These are phyloP conservation scores for Siphonodentalium dalli DNA, from an alignment of 2,888 invertebrate species.

Conservation along the genomic window DNA sequence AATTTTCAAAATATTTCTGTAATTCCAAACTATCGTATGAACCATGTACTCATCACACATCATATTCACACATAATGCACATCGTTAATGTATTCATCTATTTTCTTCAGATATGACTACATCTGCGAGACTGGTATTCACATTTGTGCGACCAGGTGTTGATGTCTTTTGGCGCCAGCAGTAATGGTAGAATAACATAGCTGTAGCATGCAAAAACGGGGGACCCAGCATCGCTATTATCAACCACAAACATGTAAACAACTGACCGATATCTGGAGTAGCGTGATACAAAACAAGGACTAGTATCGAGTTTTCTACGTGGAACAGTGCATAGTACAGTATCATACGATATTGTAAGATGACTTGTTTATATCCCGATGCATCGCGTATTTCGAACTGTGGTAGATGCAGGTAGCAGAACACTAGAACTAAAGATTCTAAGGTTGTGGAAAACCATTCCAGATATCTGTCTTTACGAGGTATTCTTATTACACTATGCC, in stretches of 20 bases:
- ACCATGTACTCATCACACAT: too few relatives aligned
- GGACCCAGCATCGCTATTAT: constrained; percentile 53
- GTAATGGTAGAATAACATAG: constrained; percentile 61
- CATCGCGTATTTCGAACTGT: too few relatives aligned
- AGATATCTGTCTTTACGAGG: constrained; percentile 42
- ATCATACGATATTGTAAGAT: constrained; percentile 72
- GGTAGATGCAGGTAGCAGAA: constrained; percentile 85
- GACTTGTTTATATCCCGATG: too few relatives aligned
- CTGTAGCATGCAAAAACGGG: constrained; percentile 51
- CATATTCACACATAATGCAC: too few relatives aligned
- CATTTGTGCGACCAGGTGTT: too few relatives aligned
- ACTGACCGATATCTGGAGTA: constrained; percentile 44
- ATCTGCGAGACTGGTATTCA: too few relatives aligned
- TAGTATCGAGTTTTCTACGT: constrained; percentile 66
- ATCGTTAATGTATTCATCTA: too few relatives aligned
- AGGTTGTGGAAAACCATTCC: constrained; percentile 67
- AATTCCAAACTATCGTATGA: too few relatives aligned
- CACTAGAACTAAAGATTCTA: constrained; percentile 84
- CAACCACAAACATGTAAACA: constrained; percentile 61
- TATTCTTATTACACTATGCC: constrained; percentile 63
- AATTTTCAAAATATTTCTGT: too few relatives aligned
- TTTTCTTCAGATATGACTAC: too few relatives aligned
- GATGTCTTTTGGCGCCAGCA: constrained; percentile 61
- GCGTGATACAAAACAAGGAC: constrained; percentile 66
- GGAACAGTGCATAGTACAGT: constrained; percentile 65